Evolutionary conservation across 2,797 vertebrate species (phyloP), one percentile per base, ranked within the genome.

Genomic region (Microctenopoma stevenorrisi): DNA sequence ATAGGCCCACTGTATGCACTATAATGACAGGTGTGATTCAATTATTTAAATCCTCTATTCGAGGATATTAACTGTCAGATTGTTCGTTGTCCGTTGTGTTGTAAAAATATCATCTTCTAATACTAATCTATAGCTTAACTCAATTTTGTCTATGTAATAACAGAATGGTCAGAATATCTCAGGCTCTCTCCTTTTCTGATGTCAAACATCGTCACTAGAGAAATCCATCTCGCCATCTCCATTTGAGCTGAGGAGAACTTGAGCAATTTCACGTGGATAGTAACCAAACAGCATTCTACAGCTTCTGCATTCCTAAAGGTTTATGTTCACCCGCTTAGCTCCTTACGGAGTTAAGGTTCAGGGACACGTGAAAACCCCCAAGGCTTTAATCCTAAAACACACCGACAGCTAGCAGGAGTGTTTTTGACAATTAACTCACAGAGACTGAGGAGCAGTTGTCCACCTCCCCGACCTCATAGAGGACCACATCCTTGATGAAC

Each of bases 401-500:
- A 48, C 37, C 13, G 26, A 54, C 47, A 49, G 61, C 43, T 61
- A 53, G 57, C 46, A 30, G 25, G 16, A 22, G n/a, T 3, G 4
- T 43, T 26, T 35, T 7, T 3, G 22, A 42, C 48, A 22, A 71
- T 69, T 12, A 69, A 89, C 96, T 97, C 89, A 99, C 98, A 44
- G 94, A 95, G 58, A 91, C 92, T 2, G 86, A 75, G 5, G 91
- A 93, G 91, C 97, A 98, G 90, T 94, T 92, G 68, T 98, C 96
- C 0, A 90, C 85, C 48, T 97, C 95, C 1, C 85, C 88, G 0
- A 90, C 93, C 60, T 96, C 91, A 15, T 96, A 98, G 0, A 99
- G 94, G 64, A 96, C 94, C 42, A 96, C 88, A 44, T 99, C 98
- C 81, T 99, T 98, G 70, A 97, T 82, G 86, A 99, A 97, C 72